These are phyloP conservation scores for Aporophyla nigra DNA, from an alignment of 2,888 invertebrate genomes.

Conservation along the genomic window DNA sequence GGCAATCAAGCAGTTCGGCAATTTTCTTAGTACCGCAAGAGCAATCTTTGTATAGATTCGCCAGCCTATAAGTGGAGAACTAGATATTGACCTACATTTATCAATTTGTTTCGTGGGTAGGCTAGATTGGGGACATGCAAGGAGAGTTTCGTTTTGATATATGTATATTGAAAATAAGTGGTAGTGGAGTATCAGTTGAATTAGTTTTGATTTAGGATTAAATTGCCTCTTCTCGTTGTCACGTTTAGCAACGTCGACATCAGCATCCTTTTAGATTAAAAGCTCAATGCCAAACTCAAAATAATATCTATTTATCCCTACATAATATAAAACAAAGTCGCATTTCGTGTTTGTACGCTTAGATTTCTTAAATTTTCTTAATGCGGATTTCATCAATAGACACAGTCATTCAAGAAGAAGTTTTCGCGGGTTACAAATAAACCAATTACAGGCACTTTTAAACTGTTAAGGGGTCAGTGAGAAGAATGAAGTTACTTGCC, in stretches of 20 bases:
- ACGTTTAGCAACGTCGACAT: background rate
- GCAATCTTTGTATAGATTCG: background rate
- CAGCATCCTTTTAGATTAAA: background rate
- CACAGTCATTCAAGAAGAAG: no score
- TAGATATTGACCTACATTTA: slow-evolving; percentile 44
- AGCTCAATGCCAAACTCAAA: no score
- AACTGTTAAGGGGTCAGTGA: no score
- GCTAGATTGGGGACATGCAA: slow-evolving; percentile 7
- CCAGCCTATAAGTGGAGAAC: slow-evolving; percentile 15
- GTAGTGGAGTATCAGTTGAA: background rate
- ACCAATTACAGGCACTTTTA: no score
- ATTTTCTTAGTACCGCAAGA: background rate
- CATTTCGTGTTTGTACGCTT: no score
- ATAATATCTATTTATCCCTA: no score
- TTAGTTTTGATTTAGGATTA: background rate
- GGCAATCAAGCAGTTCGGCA: background rate
- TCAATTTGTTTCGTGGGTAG: slow-evolving; percentile 29
- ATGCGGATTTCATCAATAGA: no score
- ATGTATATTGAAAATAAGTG: background rate
- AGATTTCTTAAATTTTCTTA: no score
- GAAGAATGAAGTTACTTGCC: no score
- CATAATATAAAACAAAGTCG: no score
- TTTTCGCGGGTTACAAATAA: no score
- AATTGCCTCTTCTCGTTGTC: background rate
- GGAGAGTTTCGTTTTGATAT: background rate